Base-by-base conservation (phyloP, 2,797 vertebrate species). In the Nannoperca obscura region DNA sequence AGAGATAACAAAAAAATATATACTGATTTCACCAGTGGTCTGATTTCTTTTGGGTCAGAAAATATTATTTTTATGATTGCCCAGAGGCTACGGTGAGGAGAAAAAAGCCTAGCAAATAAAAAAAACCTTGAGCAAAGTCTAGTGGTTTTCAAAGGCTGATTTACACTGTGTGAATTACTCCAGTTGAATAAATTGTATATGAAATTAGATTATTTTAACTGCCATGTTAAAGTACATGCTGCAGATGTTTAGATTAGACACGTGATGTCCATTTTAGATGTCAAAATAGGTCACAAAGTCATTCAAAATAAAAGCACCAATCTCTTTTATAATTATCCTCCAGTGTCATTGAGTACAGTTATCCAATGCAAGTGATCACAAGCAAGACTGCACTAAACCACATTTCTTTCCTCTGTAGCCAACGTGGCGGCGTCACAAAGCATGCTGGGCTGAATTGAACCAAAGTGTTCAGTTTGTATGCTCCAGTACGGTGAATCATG, bases 211-310 rank as follows among this genome's bases (percentile, higher is more conserved):
- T 34, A 61, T n/a, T 46, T 3, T 36, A 32, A 30, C 10, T 55
- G 22, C 34, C 54, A 61, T 52, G 3, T 62, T 36, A 7, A 65
- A 69, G 58, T 10, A 73, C 60, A 74, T 61, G n/a, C 60, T 54
- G 34, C 13, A 59, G 40, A 9, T 22, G 24, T 78, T 70, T 13
- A 52, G 8, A 53, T 34, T 38, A 0, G 12, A 12, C 44, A 13
- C 11, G 49, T 71, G 22, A 53, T 66, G 58, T 72, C 32, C 20
- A 46, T 61, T 74, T 74, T 59, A 71, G 20, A 5, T 58, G 54
- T 36, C n/a, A 75, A 54, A 70, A 71, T 14, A 36, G 22, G 24
- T 55, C 19, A 70, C 58, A 76, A 59, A 38, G 24, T 81, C 20
- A n/a, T 46, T 44, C 36, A 52, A 36, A 52, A 30, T 65, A 34